Base-by-base conservation (phyloP, 2,797 vertebrate genomes). In the Adelosebastes latens region DNA sequence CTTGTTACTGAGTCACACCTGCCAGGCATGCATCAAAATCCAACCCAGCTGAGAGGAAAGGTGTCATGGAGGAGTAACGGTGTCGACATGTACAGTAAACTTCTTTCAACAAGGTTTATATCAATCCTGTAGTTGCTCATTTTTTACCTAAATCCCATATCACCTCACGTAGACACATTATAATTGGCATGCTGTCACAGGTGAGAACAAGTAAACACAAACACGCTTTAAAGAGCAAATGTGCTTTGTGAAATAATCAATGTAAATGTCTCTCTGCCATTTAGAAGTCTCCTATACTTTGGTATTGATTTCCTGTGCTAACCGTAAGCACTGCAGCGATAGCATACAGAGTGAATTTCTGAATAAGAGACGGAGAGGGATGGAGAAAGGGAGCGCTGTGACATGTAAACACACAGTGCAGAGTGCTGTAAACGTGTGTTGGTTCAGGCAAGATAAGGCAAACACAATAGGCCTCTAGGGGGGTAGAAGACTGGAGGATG, bases 1-100 rank as follows among this genome's bases (percentile, higher is more conserved):
- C 78, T 89, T 79, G 67, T 75, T 29, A 25, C 61, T 22, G 72
- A 69, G 29, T 56, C 80, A 61, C 63, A 55, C 46, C 65, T 82
- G 60, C 22, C 53, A 25, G 66, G 36, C 20, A 46, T 6, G n/a
- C 53, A 52, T 80, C 60, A 72, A 49, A 56, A 80, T 74, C 29
- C 7, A 84, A 86, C 80, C 64, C 36, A 82, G 12, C 72, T 27
- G 12, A 79, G 65, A 79, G 56, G 58, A 70, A 18, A 67, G n/a
- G 27, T 65, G 66, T 66, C 67, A 64, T 11, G 53, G 34, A 64
- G 20, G 32, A 55, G 27, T 16, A n/a, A 36, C 18, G 0, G 18
- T 12, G 7, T 60, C 20, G 10, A 49, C 16, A 49, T 49, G 46
- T 36, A 56, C 22, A 53, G 34, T 29, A 2, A 71, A 61, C 5